Percentiles rank a stretch among this genome's conserved stretches.
Evolutionary conservation across 2,113 vertebrate genomes (phyloP).

Genomic region (Channa maculata): DNA sequence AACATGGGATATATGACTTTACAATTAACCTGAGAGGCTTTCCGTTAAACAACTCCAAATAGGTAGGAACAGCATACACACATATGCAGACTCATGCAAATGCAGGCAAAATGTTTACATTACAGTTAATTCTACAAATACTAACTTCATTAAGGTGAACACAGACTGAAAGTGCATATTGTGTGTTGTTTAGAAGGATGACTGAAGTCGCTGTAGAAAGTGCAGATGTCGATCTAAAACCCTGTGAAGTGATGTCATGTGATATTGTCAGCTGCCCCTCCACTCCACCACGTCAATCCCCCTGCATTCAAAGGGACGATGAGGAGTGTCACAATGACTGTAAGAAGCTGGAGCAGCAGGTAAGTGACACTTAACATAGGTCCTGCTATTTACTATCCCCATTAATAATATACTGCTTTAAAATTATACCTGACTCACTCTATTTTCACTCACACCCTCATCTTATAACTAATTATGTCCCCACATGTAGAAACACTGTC

Average conservation of each 20-base stretch:
- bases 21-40: constrained; percentile 75
- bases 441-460: not conserved
- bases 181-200: constrained; percentile 66
- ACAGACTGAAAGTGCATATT: not conserved
- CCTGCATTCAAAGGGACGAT: constrained; percentile 42
- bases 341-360: constrained; percentile 66
- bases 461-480: constrained; percentile 54
- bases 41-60: constrained; percentile 68
- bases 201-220: constrained; percentile 65
- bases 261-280: constrained; percentile 43
- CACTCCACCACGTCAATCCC: constrained; percentile 33
- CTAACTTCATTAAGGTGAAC: not conserved
- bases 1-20: constrained; percentile 81
- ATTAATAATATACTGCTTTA: constrained; percentile 4
- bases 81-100: constrained; percentile 8
- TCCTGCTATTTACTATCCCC: not conserved
- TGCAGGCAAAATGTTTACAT: not conserved
- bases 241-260: constrained; percentile 38
- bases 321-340: constrained; percentile 50
- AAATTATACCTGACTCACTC: not conserved
- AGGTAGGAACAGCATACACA: constrained; percentile 47
- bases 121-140: constrained; percentile 19
- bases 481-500: constrained; percentile 61
- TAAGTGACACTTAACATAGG: constrained; percentile 34
- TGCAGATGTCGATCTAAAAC: constrained; percentile 43